Evolutionary conservation across 1,140 invertebrate genomes (phyloP).

Genomic region (Aphelenchoides fujianensis): DNA sequence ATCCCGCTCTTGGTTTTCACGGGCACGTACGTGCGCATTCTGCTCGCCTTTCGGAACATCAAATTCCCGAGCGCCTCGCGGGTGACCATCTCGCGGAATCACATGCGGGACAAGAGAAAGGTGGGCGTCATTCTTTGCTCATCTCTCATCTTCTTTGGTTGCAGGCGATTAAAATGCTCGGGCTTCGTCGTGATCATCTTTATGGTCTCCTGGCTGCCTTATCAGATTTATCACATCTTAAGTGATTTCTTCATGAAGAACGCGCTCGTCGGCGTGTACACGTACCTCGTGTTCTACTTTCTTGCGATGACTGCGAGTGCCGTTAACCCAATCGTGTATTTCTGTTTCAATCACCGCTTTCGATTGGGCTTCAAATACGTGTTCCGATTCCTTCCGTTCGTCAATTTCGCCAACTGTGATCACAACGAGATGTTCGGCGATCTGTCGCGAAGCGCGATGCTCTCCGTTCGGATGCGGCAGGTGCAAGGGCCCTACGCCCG

Average conservation of each 20-base stretch:
- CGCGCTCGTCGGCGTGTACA: slow-evolving; percentile 9
- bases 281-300: slow-evolving; percentile 27
- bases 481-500: not conserved
- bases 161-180: slow-evolving; percentile 30
- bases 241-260: slow-evolving; percentile 12
- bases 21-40: slow-evolving; percentile 20
- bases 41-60: slow-evolving; percentile 19
- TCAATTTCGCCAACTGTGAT: not conserved
- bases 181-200: slow-evolving; percentile 23
- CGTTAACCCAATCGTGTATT: slow-evolving; percentile 28
- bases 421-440: not conserved
- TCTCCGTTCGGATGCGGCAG: not conserved
- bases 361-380: slow-evolving; percentile 25
- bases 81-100: not conserved
- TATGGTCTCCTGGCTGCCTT: slow-evolving; percentile 27
- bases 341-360: slow-evolving; percentile 24
- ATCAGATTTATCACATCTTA: slow-evolving; percentile 27
- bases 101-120: slow-evolving; percentile 20
- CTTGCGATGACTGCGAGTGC: slow-evolving; percentile 24
- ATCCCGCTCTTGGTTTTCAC: slow-evolving; percentile 27
- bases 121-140: no score
- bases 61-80: slow-evolving; percentile 9
- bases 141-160: no score
- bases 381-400: slow-evolving; percentile 19
- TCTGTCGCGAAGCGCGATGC: not conserved